Conservation (phyloP, 2,888 invertebrate genomes). For the Oegoconia quadripuncta region DNA sequence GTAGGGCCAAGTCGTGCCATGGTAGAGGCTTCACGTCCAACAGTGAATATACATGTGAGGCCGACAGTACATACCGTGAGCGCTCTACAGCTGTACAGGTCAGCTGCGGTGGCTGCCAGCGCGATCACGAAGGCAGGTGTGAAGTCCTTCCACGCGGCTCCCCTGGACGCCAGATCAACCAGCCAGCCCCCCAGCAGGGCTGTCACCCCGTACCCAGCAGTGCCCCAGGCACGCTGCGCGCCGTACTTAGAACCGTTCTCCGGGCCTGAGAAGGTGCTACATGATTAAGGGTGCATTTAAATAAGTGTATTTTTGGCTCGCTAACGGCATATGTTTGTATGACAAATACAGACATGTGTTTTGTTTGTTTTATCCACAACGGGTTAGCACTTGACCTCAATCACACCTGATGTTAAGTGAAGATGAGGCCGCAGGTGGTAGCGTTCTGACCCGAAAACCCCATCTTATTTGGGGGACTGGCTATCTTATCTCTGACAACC, state of each 20-base stretch:
- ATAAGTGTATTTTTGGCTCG: no score
- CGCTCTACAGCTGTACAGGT: conserved; percentile 82
- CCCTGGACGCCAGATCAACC: conserved; percentile 82
- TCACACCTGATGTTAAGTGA: no score
- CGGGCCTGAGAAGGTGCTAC: conserved; percentile 77
- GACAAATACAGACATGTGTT: no score
- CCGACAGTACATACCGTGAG: conserved; percentile 70
- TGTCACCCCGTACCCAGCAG: conserved; percentile 87
- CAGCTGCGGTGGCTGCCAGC: conserved; percentile 80
- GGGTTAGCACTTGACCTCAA: no score
- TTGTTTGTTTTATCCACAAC: no score
- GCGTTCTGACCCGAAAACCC: no score
- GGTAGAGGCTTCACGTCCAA: background rate
- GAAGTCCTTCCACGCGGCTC: conserved; percentile 78
- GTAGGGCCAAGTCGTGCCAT: background rate
- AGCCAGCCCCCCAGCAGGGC: conserved; percentile 85
- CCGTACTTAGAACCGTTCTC: conserved; percentile 85
- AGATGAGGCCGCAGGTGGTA: no score
- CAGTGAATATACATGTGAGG: background rate
- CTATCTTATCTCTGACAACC: no score
- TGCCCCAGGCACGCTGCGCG: conserved; percentile 90
- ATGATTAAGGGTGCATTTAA: no score
- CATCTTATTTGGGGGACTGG: no score
- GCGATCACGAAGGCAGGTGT: conserved; percentile 86
- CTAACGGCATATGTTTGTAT: no score